These are phyloP conservation scores for Noctua fimbriata DNA, from an alignment of 2,888 invertebrate genomes.

Conservation along the genomic window DNA sequence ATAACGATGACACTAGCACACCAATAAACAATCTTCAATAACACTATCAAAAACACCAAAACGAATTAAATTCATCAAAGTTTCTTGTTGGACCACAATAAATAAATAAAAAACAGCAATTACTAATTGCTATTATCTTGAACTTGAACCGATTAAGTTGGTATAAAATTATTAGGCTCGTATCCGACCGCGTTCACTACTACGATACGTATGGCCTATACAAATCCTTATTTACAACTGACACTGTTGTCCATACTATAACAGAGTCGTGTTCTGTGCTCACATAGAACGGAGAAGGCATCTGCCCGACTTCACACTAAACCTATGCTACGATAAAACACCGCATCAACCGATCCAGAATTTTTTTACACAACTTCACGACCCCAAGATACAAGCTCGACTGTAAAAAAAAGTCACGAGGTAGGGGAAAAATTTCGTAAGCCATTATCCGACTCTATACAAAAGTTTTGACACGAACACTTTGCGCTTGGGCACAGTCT, in stretches of 20 bases:
- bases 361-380: conserved; percentile 88
- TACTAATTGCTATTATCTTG: conserved; percentile 68
- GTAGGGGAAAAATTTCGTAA: conserved; percentile 90
- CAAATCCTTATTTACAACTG: conserved; percentile 91
- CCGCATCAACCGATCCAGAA: conserved; percentile 83
- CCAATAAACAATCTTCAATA: conserved; percentile 81
- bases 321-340: conserved; percentile 81
- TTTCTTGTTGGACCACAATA: conserved; percentile 84
- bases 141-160: conserved; percentile 73
- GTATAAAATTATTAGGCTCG: conserved; percentile 75
- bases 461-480: conserved; percentile 90
- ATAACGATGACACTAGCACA: conserved; percentile 82
- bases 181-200: conserved; percentile 81
- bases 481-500: conserved; percentile 90
- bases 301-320: conserved; percentile 82
- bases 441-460: conserved; percentile 88
- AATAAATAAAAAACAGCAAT: conserved; percentile 66
- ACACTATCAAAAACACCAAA: conserved; percentile 80
- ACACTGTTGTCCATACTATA: conserved; percentile 88
- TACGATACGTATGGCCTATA: conserved; percentile 89
- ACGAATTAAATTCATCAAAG: conserved; percentile 77
- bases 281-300: conserved; percentile 86
- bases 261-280: conserved; percentile 83
- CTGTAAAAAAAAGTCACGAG: conserved; percentile 89
- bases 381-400: conserved; percentile 86